Percentiles rank a stretch among this genome's conserved stretches.
These are phyloP conservation scores for Acromyrmex charruanus DNA, from an alignment of 1,140 invertebrate genomes.

Conservation along the genomic window DNA sequence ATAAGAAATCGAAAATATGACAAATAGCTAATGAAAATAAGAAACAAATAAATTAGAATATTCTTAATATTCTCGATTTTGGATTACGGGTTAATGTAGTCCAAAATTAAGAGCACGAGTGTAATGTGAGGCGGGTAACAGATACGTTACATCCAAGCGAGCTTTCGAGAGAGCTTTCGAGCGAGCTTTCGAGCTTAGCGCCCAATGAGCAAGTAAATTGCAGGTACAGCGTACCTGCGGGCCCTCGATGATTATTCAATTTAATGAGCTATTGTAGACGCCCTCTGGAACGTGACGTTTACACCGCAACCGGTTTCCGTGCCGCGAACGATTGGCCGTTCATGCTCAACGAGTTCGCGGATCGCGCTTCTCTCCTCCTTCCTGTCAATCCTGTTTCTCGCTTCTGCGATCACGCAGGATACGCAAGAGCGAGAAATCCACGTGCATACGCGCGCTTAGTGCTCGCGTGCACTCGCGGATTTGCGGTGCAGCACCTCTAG, in stretches of 20 bases:
- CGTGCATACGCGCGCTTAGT: constrained; percentile 27
- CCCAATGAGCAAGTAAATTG: constrained; percentile 74
- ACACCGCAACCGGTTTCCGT: constrained; percentile 77
- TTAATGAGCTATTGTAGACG: constrained; percentile 80
- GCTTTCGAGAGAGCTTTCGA: constrained; percentile 46
- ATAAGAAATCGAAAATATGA: neutral
- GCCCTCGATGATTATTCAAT: constrained; percentile 80
- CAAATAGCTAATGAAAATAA: neutral
- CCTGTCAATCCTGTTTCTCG: constrained; percentile 2
- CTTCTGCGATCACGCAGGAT: neutral
- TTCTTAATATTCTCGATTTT: neutral
- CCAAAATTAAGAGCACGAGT: constrained; percentile 7
- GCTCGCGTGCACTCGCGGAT: constrained; percentile 45
- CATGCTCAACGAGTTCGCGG: constrained; percentile 74
- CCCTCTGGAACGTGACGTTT: constrained; percentile 81
- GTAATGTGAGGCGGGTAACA: constrained; percentile 21
- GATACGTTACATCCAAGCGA: constrained; percentile 43
- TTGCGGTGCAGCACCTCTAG: constrained; percentile 52
- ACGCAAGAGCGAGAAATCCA: neutral
- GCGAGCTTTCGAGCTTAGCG: constrained; percentile 48
- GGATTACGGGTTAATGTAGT: constrained; percentile 16
- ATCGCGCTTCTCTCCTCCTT: neutral
- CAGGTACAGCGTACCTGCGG: constrained; percentile 69
- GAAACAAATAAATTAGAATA: neutral
- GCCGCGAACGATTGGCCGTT: constrained; percentile 68